These are phyloP conservation scores for Channallabes apus DNA, from an alignment of 2,797 vertebrate species.

Conservation along the genomic window DNA sequence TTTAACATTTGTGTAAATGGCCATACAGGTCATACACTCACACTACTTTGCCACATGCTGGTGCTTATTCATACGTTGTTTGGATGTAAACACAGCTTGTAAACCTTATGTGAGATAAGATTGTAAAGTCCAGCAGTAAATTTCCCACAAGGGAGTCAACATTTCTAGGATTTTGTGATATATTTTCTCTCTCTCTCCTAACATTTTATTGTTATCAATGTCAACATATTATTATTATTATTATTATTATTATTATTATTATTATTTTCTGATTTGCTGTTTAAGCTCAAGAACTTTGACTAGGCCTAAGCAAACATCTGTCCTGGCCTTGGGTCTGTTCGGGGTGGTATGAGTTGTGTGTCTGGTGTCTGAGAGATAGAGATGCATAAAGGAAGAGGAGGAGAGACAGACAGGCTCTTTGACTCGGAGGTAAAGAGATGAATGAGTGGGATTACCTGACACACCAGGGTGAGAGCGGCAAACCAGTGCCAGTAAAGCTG, in stretches of 20 bases:
- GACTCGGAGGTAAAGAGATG: slow-evolving; percentile 64
- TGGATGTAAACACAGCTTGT: slow-evolving; percentile 6
- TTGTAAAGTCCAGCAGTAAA: background rate
- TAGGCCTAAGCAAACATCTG: slow-evolving; percentile 55
- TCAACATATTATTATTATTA: background rate
- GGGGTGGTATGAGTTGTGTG: slow-evolving; percentile 31
- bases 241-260: no score
- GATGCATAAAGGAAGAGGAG: background rate
- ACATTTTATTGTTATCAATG: background rate
- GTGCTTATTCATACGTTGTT: slow-evolving; percentile 5
- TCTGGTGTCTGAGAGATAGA: slow-evolving; percentile 31
- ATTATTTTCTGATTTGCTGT: slow-evolving; percentile 17
- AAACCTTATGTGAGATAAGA: background rate
- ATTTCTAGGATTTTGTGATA: background rate
- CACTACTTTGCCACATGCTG: background rate
- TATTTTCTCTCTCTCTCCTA: background rate
- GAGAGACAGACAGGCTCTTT: slow-evolving; percentile 38
- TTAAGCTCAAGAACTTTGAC: slow-evolving; percentile 40
- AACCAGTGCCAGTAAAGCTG: slow-evolving; percentile 70
- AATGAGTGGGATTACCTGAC: slow-evolving; percentile 64
- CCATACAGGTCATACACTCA: background rate
- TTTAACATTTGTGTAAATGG: background rate
- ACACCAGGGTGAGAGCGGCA: slow-evolving; percentile 48
- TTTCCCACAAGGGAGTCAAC: background rate
- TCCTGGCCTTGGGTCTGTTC: background rate